Evolutionary conservation across 2,113 vertebrate genomes (phyloP).

Genomic region (Nansenia antarctica): DNA sequence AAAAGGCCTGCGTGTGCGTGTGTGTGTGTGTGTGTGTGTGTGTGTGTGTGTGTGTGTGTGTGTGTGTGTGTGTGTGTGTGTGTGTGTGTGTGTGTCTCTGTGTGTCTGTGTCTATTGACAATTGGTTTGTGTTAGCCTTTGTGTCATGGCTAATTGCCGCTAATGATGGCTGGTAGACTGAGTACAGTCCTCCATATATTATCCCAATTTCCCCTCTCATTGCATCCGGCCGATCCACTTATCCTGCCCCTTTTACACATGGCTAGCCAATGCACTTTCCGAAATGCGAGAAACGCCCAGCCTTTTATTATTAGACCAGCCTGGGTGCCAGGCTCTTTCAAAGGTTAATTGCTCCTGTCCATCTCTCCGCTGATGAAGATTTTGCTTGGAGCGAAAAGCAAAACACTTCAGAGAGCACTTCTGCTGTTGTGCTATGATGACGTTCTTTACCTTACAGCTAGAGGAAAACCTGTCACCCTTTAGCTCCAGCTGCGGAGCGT

Average conservation of each 20-base stretch:
- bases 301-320: conserved; percentile 27
- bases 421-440: conserved; percentile 3
- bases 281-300: conserved; percentile 3
- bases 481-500: conserved; percentile 10
- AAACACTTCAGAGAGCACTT: conserved; percentile 26
- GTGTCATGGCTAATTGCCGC: conserved; percentile 61
- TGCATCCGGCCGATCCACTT: conserved; percentile 16
- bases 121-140: conserved; percentile 45
- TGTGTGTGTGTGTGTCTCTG: not conserved
- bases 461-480: conserved; percentile 17
- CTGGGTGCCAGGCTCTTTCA: conserved; percentile 4
- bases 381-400: conserved; percentile 22
- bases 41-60: not conserved
- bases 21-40: conserved; percentile 19
- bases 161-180: conserved; percentile 59
- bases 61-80: not conserved
- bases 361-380: conserved; percentile 36
- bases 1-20: conserved; percentile 14
- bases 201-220: conserved; percentile 28
- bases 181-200: conserved; percentile 38
- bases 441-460: conserved; percentile 19
- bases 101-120: not conserved
- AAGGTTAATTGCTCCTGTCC: conserved; percentile 36
- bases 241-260: conserved; percentile 22
- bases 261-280: not conserved